phyloP scores from a whole-genome alignment of 1,140 invertebrate genomes.

The Mycetomoellerius zeteki region DNA sequence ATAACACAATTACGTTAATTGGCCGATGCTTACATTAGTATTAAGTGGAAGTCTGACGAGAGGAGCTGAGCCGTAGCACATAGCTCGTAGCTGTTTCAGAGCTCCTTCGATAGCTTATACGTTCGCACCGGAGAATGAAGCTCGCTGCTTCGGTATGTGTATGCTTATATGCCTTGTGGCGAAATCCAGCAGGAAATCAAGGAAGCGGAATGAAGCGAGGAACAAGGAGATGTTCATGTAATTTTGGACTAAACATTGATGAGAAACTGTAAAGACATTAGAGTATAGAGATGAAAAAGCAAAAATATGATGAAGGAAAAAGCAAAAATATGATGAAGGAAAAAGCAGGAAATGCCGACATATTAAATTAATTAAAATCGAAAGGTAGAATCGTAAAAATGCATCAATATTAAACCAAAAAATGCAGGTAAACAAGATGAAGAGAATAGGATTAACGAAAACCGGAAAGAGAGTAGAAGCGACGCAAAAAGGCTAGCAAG shows the following conservation, averaged over 20 bases:
- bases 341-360: not conserved
- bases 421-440: constrained; percentile 31
- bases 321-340: not conserved
- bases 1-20: constrained; percentile 78
- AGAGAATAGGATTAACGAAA: constrained; percentile 44
- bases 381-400: not conserved
- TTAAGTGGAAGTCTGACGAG: constrained; percentile 73
- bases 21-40: constrained; percentile 76
- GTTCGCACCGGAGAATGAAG: constrained; percentile 30
- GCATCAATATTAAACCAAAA: not conserved
- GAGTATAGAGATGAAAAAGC: not conserved
- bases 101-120: constrained; percentile 51
- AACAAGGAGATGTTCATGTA: not conserved
- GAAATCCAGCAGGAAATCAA: constrained; percentile 16
- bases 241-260: not conserved
- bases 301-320: not conserved
- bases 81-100: constrained; percentile 43
- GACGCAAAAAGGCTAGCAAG: not conserved
- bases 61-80: constrained; percentile 21
- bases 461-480: not conserved
- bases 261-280: not conserved
- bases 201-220: not conserved
- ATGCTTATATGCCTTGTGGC: not conserved
- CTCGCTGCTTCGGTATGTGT: not conserved
- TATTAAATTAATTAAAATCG: constrained; percentile 34